Base-by-base conservation (phyloP, 2,888 invertebrate genomes). In the Agriotes lineatus region DNA sequence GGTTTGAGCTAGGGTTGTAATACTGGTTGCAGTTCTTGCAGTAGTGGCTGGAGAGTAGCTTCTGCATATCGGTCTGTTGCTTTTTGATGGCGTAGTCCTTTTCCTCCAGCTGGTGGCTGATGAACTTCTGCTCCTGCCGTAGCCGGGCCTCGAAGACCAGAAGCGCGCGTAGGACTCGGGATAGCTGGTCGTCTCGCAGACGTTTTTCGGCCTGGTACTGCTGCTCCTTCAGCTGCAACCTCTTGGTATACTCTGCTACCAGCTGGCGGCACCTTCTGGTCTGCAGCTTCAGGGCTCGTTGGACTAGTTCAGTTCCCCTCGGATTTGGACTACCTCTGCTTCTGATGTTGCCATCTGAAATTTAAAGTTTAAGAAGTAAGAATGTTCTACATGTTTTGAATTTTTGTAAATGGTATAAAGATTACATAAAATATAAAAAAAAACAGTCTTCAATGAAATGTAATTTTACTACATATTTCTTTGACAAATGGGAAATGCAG, bases 131-230 rank as follows among this genome's bases (percentile, higher is more conserved):
- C 81, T 93, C 93, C 79, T 91, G 89, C 52, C 89, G 88, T 19
- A 93, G 85, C 6, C 92, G 86, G 6, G 92, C 90, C 82, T 93
- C 93, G 56, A 93, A 87, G 39, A 91, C 87, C 39, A 93, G 87
- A 64, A 93, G 84, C 2, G 92, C 91, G 50, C 91, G 86, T 5
- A 93, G 85, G 22, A 93, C 90, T 71, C 90, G 86, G 2, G 91
- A 89, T 20, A 93, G 86, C 78, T 93, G 93, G 79, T 90, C 89
- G 82, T 93, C 91, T 39, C 91, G 86, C 3, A 91, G 85, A 1
- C 87, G 85, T 71, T 88, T 87, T 78, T 90, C 91, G 67, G 88
- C 88, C 20, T 87, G 85, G 60, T 89, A 87, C 76, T 88, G 87
- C 63, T 87, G 87, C 76, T 90, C 89, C 63, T 89, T 87, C 42